phyloP scores from a whole-genome alignment of 2,888 invertebrate genomes.

The Drosophila ezoana region DNA sequence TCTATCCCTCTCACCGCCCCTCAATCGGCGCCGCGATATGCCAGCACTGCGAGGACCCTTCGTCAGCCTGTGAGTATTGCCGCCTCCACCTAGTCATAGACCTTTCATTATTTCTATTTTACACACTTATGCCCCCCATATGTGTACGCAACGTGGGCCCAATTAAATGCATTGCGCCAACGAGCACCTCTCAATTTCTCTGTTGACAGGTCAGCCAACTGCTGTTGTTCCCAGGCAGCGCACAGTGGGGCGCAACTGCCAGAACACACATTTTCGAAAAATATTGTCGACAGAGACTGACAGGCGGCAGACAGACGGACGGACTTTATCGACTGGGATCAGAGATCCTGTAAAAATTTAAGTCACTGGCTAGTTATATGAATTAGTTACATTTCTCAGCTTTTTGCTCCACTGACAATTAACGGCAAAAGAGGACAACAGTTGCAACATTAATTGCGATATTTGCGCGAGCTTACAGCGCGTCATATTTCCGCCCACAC shows the following conservation, averaged over 20 bases:
- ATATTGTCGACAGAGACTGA: no score
- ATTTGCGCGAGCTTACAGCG: conserved; percentile 12
- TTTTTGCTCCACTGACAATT: conserved; percentile 24
- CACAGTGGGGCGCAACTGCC: conserved; percentile 30
- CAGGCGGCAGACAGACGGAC: no score
- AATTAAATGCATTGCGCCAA: conserved; percentile 43
- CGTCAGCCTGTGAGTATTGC: conserved; percentile 85
- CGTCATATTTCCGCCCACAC: conserved; percentile 21
- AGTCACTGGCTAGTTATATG: no score
- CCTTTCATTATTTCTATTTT: conserved; percentile 15
- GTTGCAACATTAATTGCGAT: conserved; percentile 24
- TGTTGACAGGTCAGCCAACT: conserved; percentile 49
- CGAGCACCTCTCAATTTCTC: conserved; percentile 39
- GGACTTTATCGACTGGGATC: no score
- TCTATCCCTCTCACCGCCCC: conserved; percentile 84
- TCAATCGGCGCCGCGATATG: conserved; percentile 85
- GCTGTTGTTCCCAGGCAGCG: conserved; percentile 51
- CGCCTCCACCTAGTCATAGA: conserved; percentile 15
- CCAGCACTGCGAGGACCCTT: conserved; percentile 84
- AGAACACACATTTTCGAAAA: not conserved
- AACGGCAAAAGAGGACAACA: conserved; percentile 23
- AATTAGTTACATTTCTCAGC: no score
- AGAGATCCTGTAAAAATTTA: no score
- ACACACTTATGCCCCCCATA: conserved; percentile 13
- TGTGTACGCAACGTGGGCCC: conserved; percentile 28